Percentiles rank a stretch among this genome's conserved stretches.
These are phyloP conservation scores for Acleris literana DNA, from an alignment of 2,888 invertebrate genomes.

Conservation along the genomic window DNA sequence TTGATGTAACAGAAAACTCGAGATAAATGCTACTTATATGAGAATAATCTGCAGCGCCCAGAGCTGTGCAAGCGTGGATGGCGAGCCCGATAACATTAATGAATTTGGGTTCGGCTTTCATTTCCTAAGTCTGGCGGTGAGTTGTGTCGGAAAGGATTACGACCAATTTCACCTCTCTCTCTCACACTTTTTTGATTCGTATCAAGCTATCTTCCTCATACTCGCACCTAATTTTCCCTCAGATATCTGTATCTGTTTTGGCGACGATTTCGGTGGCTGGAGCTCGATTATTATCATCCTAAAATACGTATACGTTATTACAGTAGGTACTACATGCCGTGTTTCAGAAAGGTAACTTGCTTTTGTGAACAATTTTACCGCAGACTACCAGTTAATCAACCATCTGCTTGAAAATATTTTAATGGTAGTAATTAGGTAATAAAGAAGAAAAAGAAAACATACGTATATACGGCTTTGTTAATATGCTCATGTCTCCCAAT, in stretches of 20 bases:
- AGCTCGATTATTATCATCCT: conserved; percentile 42
- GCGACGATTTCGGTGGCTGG: conserved; percentile 39
- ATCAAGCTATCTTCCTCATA: conserved; percentile 27
- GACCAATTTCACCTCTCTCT: conserved; percentile 43
- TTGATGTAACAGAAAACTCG: conserved; percentile 6
- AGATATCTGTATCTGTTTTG: conserved; percentile 48
- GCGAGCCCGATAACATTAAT: conserved; percentile 68
- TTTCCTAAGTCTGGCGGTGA: conserved; percentile 63
- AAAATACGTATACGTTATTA: background rate
- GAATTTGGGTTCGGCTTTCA: conserved; percentile 71
- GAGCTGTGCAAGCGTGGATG: conserved; percentile 52
- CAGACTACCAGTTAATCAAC: no score
- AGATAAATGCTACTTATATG: conserved; percentile 21
- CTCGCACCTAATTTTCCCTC: conserved; percentile 49
- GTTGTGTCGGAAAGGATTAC: conserved; percentile 58
- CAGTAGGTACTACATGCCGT: background rate
- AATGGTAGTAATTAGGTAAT: no score
- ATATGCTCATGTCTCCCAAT: no score
- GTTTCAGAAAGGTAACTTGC: background rate
- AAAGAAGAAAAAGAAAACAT: no score
- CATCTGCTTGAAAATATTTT: no score
- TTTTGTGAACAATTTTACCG: background rate
- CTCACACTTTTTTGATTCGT: conserved; percentile 38
- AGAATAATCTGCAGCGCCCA: conserved; percentile 51
- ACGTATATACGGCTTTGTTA: no score